Evolutionary conservation across 2,888 invertebrate species (phyloP).

Genomic region (Nephrotoma guestfalica): DNA sequence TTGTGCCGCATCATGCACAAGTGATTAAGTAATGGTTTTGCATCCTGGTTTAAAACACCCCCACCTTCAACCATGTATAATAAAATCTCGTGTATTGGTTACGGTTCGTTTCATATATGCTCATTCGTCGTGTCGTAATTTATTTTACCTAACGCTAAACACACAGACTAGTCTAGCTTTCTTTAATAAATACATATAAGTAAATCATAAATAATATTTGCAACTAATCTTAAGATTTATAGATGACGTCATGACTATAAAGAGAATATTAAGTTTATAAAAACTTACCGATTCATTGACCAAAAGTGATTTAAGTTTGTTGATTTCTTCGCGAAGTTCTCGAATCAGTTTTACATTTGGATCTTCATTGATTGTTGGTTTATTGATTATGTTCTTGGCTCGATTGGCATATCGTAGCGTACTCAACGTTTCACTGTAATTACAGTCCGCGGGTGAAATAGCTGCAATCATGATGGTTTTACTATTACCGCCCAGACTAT

Average conservation of each 20-base stretch:
- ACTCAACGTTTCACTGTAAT: conserved; percentile 75
- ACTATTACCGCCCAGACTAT: conserved; percentile 78
- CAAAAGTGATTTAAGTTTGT: conserved; percentile 61
- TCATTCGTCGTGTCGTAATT: neutral
- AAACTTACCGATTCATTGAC: conserved; percentile 46
- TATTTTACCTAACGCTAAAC: neutral
- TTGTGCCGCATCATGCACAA: neutral
- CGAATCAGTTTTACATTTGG: conserved; percentile 76
- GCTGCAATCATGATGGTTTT: conserved; percentile 88
- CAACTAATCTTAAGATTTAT: neutral
- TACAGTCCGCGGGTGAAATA: conserved; percentile 66
- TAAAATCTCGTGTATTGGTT: neutral
- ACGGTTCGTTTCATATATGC: neutral
- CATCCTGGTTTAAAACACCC: neutral
- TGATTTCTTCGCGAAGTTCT: conserved; percentile 72
- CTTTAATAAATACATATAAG: neutral
- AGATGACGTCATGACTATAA: neutral
- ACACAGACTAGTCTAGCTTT: neutral
- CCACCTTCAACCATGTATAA: neutral
- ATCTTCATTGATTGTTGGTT: conserved; percentile 82
- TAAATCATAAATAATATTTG: neutral
- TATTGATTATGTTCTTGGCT: conserved; percentile 83
- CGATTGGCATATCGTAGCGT: conserved; percentile 78
- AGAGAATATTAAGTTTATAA: neutral
- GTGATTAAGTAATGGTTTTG: neutral